Base-by-base conservation (phyloP, 2,888 invertebrate genomes). In the Oscheius sp. region DNA sequence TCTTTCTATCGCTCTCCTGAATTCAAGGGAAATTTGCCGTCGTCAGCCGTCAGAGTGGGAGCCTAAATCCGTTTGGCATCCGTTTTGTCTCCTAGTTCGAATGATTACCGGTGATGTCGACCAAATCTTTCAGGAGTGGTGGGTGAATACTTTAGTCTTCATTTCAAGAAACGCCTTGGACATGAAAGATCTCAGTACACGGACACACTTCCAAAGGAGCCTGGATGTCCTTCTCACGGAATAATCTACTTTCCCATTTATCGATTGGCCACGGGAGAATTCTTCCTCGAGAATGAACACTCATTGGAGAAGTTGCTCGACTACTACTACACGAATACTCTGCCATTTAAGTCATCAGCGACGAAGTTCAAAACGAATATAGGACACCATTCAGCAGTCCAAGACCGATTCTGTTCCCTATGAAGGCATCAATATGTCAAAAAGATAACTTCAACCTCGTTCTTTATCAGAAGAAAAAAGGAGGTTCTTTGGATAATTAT, bases 11-110 rank as follows among this genome's bases (percentile, higher is more conserved):
- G 0, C 14, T 22, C 17, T 28, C 30, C 50, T 47, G 62, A 38
- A 17, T 17, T n/a, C 41, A 51, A 28, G 64, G 64, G 6, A 24
- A 33, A 12, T 64, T 36, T 36, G 28, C 20, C 17, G 64, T 64
- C 17, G 64, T 26, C 64, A 64, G 64, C 64, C 64, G 20, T 51
- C 64, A 0, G 64, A 64, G 12, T 64, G 50, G 54, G 38, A 64
- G 45, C 14, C 28, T 6, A 28, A 36, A n/a, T 22, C 24, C 14
- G 22, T 14, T 5, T 64, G 64, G 64, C 17, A 50, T 14, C n/a
- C n/a, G 26, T 38, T 51, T n/a, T 54, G 38, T 28, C 64, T 64
- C 17, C 17, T 45, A 0, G 64, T 64, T 17, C 50, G 64, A 24
- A 30, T 51, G 28, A 22, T 51, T 14, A 44, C 64, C 17, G 51